These are phyloP conservation scores for Muntiacus muntjak DNA, from an alignment of 2,113 vertebrate genomes.

Conservation along the genomic window DNA sequence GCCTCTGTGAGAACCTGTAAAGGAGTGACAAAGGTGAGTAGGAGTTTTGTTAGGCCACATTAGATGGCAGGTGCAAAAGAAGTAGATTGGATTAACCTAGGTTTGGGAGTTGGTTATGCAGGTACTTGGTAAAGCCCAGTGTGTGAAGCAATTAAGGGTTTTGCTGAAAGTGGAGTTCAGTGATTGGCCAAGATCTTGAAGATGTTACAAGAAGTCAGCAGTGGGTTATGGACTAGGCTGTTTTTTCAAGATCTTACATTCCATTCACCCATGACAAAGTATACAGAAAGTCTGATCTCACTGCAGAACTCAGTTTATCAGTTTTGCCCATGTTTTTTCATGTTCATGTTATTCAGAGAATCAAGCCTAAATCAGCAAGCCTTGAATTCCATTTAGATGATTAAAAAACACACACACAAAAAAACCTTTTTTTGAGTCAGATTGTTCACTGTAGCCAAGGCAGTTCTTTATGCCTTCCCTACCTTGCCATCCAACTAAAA, in stretches of 20 bases:
- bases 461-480: not conserved
- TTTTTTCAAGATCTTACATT: not conserved
- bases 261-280: not conserved
- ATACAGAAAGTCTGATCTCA: not conserved
- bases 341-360: conserved; percentile 6
- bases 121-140: not conserved
- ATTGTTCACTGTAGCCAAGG: not conserved
- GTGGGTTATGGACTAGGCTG: not conserved
- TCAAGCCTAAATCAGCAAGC: not conserved
- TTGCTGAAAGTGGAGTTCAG: not conserved
- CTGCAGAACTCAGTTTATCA: not conserved
- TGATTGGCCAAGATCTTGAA: not conserved
- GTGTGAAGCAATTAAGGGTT: not conserved
- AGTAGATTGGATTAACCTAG: not conserved
- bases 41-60: not conserved
- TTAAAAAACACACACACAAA: not conserved
- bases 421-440: not conserved
- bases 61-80: not conserved
- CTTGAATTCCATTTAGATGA: not conserved
- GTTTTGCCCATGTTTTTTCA: not conserved
- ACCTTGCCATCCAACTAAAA: not conserved
- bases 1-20: not conserved
- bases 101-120: not conserved
- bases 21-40: not conserved
- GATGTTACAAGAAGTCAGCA: not conserved